Conservation (phyloP, 2,113 vertebrate species). For the Ctenodactylus gundi region DNA sequence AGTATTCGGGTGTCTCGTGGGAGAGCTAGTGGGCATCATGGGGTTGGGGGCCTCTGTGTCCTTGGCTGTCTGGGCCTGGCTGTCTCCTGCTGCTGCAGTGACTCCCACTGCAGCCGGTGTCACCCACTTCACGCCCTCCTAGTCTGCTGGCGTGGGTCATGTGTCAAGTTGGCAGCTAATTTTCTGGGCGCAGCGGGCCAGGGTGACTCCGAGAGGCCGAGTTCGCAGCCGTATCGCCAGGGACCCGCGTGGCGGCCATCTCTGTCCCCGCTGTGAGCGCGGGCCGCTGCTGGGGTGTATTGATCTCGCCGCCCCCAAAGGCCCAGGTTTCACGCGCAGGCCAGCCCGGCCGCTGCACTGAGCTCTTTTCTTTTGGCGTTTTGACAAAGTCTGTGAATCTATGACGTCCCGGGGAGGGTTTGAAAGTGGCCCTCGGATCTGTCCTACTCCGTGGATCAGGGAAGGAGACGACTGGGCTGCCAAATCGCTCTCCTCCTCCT, state of each 20-base stretch:
- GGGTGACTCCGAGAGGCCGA: not conserved
- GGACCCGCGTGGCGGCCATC: not conserved
- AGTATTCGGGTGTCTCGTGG: not conserved
- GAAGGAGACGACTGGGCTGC: not conserved
- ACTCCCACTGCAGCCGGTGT: not conserved
- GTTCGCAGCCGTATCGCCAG: constrained; percentile 9
- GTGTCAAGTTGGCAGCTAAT: constrained; percentile 68
- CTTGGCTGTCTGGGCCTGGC: not conserved
- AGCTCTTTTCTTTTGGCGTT: not conserved
- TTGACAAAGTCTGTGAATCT: not conserved
- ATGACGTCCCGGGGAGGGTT: not conserved
- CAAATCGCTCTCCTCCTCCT: not conserved
- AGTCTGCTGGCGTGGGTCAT: not conserved
- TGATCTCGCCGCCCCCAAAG: not conserved
- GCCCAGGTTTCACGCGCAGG: not conserved
- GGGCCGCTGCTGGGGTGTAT: not conserved
- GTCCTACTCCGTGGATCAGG: not conserved
- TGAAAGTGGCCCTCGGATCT: not conserved
- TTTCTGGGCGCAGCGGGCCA: constrained; percentile 40
- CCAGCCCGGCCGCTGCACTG: not conserved
- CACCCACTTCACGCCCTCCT: not conserved
- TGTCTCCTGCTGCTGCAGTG: not conserved
- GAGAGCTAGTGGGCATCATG: not conserved
- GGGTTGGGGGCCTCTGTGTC: not conserved
- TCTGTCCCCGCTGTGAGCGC: not conserved